Evolutionary conservation across 2,797 vertebrate species (phyloP), one percentile per base, ranked within the genome.

Genomic region (Pampus argenteus): DNA sequence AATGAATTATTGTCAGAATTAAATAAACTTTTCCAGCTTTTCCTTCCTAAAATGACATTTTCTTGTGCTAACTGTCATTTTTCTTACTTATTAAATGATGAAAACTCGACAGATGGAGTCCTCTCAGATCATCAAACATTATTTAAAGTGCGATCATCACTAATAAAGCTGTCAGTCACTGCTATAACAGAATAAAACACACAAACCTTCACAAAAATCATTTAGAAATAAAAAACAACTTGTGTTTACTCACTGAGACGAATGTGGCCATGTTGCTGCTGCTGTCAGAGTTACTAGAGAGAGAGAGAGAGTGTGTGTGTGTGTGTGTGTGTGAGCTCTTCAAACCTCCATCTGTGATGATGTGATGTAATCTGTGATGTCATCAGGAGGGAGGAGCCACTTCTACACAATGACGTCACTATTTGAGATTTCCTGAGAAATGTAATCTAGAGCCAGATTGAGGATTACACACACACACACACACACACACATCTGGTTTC

Each of bases 201-300:
- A 18, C 40, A 18, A 13, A 34, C 0, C 8, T 42, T 42, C 9
- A 42, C 6, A 6, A 6, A 17, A 42, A 42, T 18, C 1, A 42
- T 42, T 42, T 42, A 17, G 18, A 42, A 36, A 44, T 61, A 26
- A 42, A 40, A 22, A n/a, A n/a, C n/a, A n/a, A n/a, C n/a, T n/a
- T 25, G 5, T 17, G 5, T 2, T 10, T 50, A 86, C 85, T 89
- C 36, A 89, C 87, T 4, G 75, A 84, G 50, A 89, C 77, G 52
- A 89, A 87, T 0, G 83, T 34, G 1, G 87, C 87, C 87, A 89
- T 89, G 51, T 10, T 57, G 75, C 31, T 18, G 72, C 22, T 20
- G 34, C 34, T 0, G 2, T 9, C 6, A 23, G 0, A 14, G 65
- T 11, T 23, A 4, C 25, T 8, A 0, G 1, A 6, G 1, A 29